phyloP scores from a whole-genome alignment of 2,797 vertebrate genomes.

The Calcarius lapponicus region DNA sequence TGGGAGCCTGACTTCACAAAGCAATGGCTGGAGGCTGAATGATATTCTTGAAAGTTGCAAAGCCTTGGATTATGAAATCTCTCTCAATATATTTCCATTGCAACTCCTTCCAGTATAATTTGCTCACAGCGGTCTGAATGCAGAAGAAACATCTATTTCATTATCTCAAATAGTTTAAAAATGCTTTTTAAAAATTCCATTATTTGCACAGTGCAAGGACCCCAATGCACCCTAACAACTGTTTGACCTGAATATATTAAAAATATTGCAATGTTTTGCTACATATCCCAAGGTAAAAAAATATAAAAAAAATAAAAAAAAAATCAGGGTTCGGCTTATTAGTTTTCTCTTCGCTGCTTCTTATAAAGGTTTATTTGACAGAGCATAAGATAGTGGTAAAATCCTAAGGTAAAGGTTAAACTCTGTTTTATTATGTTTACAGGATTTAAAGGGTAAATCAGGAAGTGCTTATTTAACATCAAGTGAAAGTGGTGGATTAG shows the following conservation, averaged over 20 bases:
- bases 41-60: conserved; percentile 61
- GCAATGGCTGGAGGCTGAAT: conserved; percentile 26
- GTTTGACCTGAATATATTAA: conserved; percentile 79
- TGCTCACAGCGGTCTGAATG: conserved; percentile 35
- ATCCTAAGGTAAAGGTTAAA: conserved; percentile 88
- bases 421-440: conserved; percentile 84
- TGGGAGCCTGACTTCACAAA: conserved; percentile 32
- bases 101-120: conserved; percentile 44
- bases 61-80: conserved; percentile 68
- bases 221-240: conserved; percentile 53
- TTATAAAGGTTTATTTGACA: conserved; percentile 77
- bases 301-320: not conserved
- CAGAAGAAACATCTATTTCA: conserved; percentile 74
- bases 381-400: conserved; percentile 77
- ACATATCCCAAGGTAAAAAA: conserved; percentile 75
- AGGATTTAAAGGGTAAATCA: conserved; percentile 85
- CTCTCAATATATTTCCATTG: conserved; percentile 63
- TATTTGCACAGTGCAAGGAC: conserved; percentile 64
- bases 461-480: conserved; percentile 86
- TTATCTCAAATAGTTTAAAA: conserved; percentile 71
- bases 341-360: conserved; percentile 76
- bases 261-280: conserved; percentile 82
- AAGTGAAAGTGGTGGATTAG: conserved; percentile 90
- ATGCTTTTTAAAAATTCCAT: conserved; percentile 55
- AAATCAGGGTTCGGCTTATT: conserved; percentile 75